phyloP scores from a whole-genome alignment of 35 echinoderm and acorn worm genomes.

The Lytechinus pictus region DNA sequence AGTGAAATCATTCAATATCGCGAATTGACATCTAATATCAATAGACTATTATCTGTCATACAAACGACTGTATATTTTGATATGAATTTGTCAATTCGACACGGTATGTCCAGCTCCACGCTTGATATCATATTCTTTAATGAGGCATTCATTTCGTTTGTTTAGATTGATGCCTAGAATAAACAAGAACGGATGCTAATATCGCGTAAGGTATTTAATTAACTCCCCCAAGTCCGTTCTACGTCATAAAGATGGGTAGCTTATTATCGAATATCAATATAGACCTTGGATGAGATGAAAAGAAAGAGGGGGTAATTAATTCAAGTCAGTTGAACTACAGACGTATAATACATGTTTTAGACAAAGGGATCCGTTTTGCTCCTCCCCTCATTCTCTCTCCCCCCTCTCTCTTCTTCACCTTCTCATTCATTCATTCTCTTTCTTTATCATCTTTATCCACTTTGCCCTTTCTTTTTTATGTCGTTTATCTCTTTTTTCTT shows the following conservation, averaged over 20 bases:
- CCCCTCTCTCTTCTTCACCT: no score
- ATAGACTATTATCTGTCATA: neutral
- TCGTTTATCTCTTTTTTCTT: no score
- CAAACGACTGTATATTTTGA: no score
- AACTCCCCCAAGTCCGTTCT: neutral
- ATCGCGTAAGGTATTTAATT: neutral
- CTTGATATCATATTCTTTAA: neutral
- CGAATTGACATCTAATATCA: neutral
- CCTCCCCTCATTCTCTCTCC: no score
- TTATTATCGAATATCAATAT: constrained; percentile 23
- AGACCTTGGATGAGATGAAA: neutral
- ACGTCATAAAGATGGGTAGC: neutral
- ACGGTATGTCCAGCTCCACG: neutral
- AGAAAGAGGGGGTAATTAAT: constrained; percentile 21
- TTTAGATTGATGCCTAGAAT: neutral
- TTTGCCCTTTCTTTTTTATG: no score
- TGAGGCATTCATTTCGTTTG: constrained; percentile 16
- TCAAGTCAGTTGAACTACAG: neutral
- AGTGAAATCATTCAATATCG: neutral
- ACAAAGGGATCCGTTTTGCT: neutral
- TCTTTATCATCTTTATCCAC: no score
- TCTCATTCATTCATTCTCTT: no score
- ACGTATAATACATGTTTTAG: neutral
- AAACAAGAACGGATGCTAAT: constrained; percentile 21
- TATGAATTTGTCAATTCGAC: neutral